Conservation (phyloP, 2,113 vertebrate species). For the Toxostoma redivivum region DNA sequence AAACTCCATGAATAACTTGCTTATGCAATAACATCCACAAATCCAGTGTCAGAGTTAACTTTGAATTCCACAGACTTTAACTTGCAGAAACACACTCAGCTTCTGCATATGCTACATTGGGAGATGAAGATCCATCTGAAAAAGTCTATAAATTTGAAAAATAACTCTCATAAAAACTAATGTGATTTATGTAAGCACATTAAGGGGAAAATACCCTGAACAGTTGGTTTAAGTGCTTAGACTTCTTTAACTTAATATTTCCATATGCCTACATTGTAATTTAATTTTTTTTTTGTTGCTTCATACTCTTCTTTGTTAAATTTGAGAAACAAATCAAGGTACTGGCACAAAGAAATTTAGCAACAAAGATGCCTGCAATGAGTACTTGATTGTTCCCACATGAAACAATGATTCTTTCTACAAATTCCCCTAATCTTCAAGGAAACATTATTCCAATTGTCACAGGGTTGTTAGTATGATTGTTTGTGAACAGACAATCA, state of each 20-base stretch:
- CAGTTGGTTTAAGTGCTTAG: conserved; percentile 50
- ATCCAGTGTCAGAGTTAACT: neutral
- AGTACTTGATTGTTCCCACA: conserved; percentile 36
- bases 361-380: neutral
- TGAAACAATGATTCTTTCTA: neutral
- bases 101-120: neutral
- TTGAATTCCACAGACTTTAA: neutral
- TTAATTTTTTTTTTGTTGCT: conserved; percentile 43
- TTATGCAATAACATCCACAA: neutral
- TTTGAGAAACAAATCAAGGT: conserved; percentile 59
- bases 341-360: conserved; percentile 29
- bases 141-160: conserved; percentile 55
- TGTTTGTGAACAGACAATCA: neutral
- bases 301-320: conserved; percentile 1
- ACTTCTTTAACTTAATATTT: conserved; percentile 46
- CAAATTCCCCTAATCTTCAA: conserved; percentile 9
- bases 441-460: conserved; percentile 21
- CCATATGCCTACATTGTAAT: conserved; percentile 46
- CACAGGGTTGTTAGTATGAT: neutral
- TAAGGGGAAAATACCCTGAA: conserved; percentile 48
- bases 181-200: conserved; percentile 55
- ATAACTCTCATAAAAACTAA: conserved; percentile 41
- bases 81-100: neutral
- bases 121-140: conserved; percentile 34
- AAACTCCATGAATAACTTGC: neutral